Evolutionary conservation across 2,797 vertebrate species (phyloP).

Genomic region (Cichlasoma orientale): DNA sequence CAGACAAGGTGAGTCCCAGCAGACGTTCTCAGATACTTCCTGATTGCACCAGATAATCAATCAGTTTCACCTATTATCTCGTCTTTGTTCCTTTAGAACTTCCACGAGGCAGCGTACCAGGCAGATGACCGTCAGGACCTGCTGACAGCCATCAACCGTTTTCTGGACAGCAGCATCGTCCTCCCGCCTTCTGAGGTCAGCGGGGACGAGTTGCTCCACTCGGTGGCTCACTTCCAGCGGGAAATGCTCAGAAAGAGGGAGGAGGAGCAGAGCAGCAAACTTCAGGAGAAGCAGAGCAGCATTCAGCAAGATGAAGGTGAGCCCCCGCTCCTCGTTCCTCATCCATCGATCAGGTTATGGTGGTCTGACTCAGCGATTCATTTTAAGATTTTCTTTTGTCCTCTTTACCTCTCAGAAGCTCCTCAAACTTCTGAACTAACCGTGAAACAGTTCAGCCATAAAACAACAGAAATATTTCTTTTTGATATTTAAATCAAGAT

Average conservation of each 20-base stretch:
- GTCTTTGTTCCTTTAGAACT: constrained; percentile 76
- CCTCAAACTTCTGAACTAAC: no score
- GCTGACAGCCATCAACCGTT: constrained; percentile 88
- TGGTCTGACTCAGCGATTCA: no score
- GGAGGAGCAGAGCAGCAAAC: constrained; percentile 81
- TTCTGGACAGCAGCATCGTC: constrained; percentile 91
- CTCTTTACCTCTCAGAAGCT: no score
- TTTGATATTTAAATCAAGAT: no score
- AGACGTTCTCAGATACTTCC: neutral
- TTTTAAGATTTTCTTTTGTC: no score
- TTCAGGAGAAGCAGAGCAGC: constrained; percentile 54
- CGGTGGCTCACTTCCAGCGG: constrained; percentile 86
- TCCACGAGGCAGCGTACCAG: constrained; percentile 88
- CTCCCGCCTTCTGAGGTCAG: constrained; percentile 88
- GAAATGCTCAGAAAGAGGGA: constrained; percentile 88
- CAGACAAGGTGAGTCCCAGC: constrained; percentile 84
- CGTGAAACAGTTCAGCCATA: no score
- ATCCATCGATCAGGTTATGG: neutral
- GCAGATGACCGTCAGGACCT: constrained; percentile 90
- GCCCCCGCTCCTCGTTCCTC: no score
- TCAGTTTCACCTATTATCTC: neutral
- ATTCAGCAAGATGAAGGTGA: constrained; percentile 21
- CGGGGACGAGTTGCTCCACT: constrained; percentile 87
- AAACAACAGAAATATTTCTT: no score
- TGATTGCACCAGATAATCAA: neutral